Evolutionary conservation across 2,113 vertebrate species (phyloP), one percentile per base, ranked within the genome.

Genomic region (Gasterosteus aculeatus): DNA sequence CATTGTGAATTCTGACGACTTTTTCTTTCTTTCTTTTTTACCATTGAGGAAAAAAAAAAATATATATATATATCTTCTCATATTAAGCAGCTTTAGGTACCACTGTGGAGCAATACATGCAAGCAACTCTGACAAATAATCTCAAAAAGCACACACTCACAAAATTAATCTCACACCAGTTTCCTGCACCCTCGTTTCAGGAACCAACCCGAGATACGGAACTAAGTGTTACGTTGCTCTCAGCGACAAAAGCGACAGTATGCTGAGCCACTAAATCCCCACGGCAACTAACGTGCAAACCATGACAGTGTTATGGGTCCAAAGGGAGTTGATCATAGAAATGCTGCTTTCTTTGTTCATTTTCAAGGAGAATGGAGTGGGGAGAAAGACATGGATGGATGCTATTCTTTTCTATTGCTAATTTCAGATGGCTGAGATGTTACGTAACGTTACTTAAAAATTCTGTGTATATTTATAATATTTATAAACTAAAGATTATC

Each of bases 401-500:
- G 89, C 84, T 89, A 62, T 86, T 89, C 63, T 91, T 93, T 94
- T 94, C 87, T 93, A 93, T 88, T 93, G 85, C 87, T 91, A 58
- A 92, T 92, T 94, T 93, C 85, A 86, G 86, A 91, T 84, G 88
- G 89, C 89, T 80, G 91, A 90, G 88, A 93, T 87, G 92, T 90
- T 91, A 90, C 67, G 83, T 92, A 92, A 90, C 86, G 91, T 93
- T 89, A 90, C 91, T 94, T 93, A 92, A 89, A 88, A 93, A 88
- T 79, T 92, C 88, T 91, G 89, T 94, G 94, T 94, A 95, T 93
- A 95, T 94, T 95, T 94, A 93, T 94, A 94, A 94, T 95, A 95
- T 95, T 95, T 95, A 94, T 95, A 95, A 94, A 94, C 94, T 95
- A 94, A 95, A 94, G 93, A 94, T 88, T 90, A 94, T 95, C 94